Conservation (phyloP, 2,113 vertebrate genomes). For the Picathartes gymnocephalus region DNA sequence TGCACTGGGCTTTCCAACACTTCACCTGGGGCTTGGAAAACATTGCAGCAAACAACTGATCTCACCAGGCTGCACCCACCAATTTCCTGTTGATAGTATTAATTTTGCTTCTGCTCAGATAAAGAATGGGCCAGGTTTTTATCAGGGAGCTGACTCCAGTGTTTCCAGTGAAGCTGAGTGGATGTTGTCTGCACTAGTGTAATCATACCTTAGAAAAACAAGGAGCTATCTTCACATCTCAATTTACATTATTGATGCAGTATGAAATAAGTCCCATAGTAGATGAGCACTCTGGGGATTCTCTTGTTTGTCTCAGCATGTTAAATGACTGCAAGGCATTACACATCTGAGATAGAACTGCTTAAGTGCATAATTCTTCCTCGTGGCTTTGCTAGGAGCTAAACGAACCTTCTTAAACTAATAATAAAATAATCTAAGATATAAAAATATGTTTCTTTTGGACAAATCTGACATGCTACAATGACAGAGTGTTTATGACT, state of each 20-base stretch:
- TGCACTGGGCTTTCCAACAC: not conserved
- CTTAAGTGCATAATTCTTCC: constrained; percentile 54
- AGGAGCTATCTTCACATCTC: constrained; percentile 71
- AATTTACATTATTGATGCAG: constrained; percentile 81
- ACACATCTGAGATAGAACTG: constrained; percentile 53
- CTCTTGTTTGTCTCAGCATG: constrained; percentile 72
- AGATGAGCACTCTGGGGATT: constrained; percentile 75
- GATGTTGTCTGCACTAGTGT: constrained; percentile 62
- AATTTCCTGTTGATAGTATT: constrained; percentile 19
- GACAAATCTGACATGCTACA: constrained; percentile 65
- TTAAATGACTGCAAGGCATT: constrained; percentile 70
- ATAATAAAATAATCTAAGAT: constrained; percentile 73
- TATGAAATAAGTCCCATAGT: constrained; percentile 73
- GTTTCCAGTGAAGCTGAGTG: constrained; percentile 60
- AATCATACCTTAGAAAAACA: constrained; percentile 75
- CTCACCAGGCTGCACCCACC: constrained; percentile 23
- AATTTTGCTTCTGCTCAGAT: constrained; percentile 30
- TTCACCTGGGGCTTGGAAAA: constrained; percentile 24
- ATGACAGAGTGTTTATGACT: constrained; percentile 71
- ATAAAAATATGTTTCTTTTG: constrained; percentile 72
- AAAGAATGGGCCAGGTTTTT: constrained; percentile 56
- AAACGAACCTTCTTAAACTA: constrained; percentile 69
- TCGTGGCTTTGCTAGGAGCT: constrained; percentile 62
- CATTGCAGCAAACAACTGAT: constrained; percentile 18
- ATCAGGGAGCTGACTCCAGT: constrained; percentile 50